Conservation (phyloP, 2,888 invertebrate species). For the Euphydryas editha region DNA sequence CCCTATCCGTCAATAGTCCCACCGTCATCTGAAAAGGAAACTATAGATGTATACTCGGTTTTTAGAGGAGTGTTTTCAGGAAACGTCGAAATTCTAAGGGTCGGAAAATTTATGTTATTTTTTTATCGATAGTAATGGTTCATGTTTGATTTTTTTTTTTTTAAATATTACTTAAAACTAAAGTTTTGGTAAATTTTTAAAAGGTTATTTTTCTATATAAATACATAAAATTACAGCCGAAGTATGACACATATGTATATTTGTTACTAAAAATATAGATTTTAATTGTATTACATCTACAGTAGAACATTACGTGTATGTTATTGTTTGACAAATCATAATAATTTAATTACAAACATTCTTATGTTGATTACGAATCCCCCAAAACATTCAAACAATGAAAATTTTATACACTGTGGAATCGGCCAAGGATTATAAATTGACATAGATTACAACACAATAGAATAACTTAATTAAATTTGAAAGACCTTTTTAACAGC, state of each 20-base stretch:
- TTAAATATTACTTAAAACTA: background rate
- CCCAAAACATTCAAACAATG: background rate
- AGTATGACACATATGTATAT: no score
- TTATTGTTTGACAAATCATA: no score
- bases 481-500: slow-evolving; percentile 54
- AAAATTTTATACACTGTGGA: background rate
- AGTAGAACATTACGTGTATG: no score
- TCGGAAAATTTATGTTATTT: background rate
- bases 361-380: background rate
- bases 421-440: background rate
- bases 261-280: no score
- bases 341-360: background rate
- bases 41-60: slow-evolving; percentile 27
- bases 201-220: no score
- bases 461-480: slow-evolving; percentile 54
- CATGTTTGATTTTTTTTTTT: background rate
- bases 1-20: slow-evolving; percentile 41
- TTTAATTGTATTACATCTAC: no score
- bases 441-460: slow-evolving; percentile 25
- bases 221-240: no score
- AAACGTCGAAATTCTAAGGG: background rate
- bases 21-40: slow-evolving; percentile 45
- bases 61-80: slow-evolving; percentile 10
- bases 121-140: background rate
- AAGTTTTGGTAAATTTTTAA: background rate